Evolutionary conservation across 2,113 vertebrate species (phyloP), one percentile per base, ranked within the genome.

Genomic region (Mugil cephalus): DNA sequence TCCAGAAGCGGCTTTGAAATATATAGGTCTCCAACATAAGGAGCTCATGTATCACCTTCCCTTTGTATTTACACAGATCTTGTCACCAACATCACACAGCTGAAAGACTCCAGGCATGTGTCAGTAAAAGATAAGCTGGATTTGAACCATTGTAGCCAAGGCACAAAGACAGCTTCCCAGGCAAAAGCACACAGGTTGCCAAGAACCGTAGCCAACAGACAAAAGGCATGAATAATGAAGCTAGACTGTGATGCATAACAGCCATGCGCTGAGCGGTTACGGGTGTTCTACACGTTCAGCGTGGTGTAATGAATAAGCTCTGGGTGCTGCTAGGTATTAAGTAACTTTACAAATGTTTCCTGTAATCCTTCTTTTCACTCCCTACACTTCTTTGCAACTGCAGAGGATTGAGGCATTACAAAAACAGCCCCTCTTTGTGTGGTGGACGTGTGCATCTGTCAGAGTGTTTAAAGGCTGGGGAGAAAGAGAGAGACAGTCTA

Each of bases 351-450:
- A 61, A 85, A 86, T 71, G 43, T 70, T 81, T 69, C 34, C 47
- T 79, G 64, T 79, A 81, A 80, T 64, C 62, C 51, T 12, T 69
- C 62, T 60, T 2, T 14, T 80, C 53, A 53, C 62, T 77, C 43
- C 35, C 65, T 47, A 39, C 46, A 15, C 39, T 18, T 52, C 36
- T 54, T 39, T 72, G 59, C 65, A 72, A 54, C 67, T 54, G 67
- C 7, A 40, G 54, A 84, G 59, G 54, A 74, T 18, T 65, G 52
- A 75, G 69, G 73, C 42, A 35, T 30, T 74, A 64, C 51, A 73
- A 63, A 77, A 77, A 82, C 69, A 86, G 73, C 55, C 68, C 70
- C 65, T 55, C 75, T 87, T 83, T 88, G 81, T 88, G 76, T 58
- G 46, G 53, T 36, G 50, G 67, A 74, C 62, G 63, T 67, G 52